These are phyloP conservation scores for Peromyscus attwateri DNA, from an alignment of 2,797 vertebrate genomes.

Conservation along the genomic window DNA sequence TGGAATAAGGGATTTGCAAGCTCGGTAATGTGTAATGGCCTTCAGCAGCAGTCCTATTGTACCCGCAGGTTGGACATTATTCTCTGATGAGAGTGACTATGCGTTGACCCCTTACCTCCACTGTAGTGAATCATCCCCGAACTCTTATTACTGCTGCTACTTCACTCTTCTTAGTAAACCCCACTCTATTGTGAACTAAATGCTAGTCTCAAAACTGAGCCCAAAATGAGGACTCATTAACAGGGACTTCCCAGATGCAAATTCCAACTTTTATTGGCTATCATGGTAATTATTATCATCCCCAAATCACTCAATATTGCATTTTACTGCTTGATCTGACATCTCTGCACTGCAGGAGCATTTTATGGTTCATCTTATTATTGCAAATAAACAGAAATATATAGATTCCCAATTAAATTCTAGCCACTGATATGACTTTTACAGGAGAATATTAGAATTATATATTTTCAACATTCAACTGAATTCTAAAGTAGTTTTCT, in stretches of 20 bases:
- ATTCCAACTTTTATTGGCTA: neutral
- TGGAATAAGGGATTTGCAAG: neutral
- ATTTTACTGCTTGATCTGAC: neutral
- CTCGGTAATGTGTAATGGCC: neutral
- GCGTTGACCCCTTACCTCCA: neutral
- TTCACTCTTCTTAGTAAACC: neutral
- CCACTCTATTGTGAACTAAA: neutral
- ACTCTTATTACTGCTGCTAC: neutral
- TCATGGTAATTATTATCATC: neutral
- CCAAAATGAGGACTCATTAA: neutral
- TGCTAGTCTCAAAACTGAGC: neutral
- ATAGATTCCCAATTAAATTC: neutral
- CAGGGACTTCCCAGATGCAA: neutral
- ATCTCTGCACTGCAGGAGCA: neutral
- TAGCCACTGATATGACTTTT: constrained; percentile 9
- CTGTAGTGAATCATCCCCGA: neutral
- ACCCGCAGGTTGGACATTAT: neutral
- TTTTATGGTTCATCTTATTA: constrained; percentile 34
- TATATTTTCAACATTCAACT: neutral
- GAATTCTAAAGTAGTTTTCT: neutral
- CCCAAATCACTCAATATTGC: constrained; percentile 1
- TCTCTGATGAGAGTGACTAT: neutral
- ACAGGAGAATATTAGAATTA: constrained; percentile 46
- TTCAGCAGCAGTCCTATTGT: neutral
- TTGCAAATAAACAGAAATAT: neutral